Evolutionary conservation across 2,113 vertebrate genomes (phyloP).

Genomic region (Silurus asotus): DNA sequence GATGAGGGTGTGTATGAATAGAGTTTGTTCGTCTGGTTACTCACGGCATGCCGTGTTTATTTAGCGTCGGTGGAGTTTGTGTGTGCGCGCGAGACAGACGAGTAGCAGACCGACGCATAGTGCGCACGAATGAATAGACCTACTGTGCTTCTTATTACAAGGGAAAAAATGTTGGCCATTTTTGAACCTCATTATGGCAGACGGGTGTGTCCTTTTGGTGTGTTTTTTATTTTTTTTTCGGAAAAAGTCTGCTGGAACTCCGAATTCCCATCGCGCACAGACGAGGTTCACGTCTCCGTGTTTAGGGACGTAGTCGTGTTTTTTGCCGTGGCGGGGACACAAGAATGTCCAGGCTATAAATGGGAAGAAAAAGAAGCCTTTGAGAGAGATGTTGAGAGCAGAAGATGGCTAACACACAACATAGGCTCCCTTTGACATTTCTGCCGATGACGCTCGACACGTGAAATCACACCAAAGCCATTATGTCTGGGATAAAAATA

Average conservation of each 20-base stretch:
- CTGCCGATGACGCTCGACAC: not conserved
- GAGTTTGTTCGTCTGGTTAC: slow-evolving; percentile 43
- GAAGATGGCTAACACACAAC: not conserved
- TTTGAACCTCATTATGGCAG: not conserved
- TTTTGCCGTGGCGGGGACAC: too few species aligned
- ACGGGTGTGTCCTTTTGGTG: slow-evolving; percentile 17
- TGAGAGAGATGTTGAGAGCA: not conserved
- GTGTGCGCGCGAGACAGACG: slow-evolving; percentile 24
- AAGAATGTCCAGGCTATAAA: not conserved
- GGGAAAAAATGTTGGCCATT: not conserved
- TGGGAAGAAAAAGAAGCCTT: slow-evolving; percentile 1
- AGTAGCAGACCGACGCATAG: not conserved
- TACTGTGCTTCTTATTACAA: slow-evolving; percentile 38
- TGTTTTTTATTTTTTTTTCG: too few species aligned
- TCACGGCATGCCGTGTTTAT: slow-evolving; percentile 47
- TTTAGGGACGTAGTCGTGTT: not conserved
- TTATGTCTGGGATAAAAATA: slow-evolving; percentile 40
- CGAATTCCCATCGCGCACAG: not conserved
- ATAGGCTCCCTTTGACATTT: not conserved
- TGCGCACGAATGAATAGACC: not conserved
- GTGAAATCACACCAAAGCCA: not conserved
- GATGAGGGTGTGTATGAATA: not conserved
- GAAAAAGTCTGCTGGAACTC: not conserved
- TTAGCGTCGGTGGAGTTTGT: slow-evolving; percentile 39
- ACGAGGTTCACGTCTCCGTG: not conserved